Percentiles rank a stretch among this genome's conserved stretches.
These are phyloP conservation scores for Spheniscus humboldti DNA, from an alignment of 2,797 vertebrate genomes.

Conservation along the genomic window DNA sequence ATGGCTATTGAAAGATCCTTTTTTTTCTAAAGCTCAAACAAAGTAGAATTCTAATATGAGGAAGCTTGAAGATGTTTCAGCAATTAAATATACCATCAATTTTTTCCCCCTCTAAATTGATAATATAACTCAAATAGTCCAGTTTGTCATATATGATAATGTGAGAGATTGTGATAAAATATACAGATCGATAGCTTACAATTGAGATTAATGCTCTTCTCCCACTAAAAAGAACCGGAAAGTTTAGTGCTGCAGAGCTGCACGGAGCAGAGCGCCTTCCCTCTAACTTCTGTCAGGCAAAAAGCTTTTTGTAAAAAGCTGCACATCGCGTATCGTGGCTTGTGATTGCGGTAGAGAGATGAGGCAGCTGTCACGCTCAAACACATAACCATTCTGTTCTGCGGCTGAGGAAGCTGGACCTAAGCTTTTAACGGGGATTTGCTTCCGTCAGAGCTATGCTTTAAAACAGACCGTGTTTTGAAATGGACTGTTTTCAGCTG, in stretches of 20 bases:
- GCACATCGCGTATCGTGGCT: fast-evolving
- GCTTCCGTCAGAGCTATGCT: neutral
- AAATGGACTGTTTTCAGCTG: fast-evolving
- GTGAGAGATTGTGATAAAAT: neutral
- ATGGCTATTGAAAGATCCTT: constrained; percentile 40
- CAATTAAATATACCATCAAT: neutral
- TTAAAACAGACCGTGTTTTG: fast-evolving
- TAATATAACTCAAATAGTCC: neutral
- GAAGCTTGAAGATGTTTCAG: neutral
- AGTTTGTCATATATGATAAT: neutral
- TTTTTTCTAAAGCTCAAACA: neutral
- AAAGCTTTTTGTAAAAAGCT: neutral
- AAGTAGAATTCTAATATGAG: neutral
- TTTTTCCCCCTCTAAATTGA: neutral
- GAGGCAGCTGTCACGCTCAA: fast-evolving
- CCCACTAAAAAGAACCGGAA: fast-evolving
- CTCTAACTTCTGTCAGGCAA: neutral
- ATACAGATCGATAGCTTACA: neutral
- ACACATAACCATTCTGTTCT: fast-evolving
- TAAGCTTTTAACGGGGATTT: neutral
- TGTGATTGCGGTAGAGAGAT: fast-evolving
- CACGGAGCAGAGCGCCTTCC: fast-evolving
- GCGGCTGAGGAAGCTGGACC: fast-evolving
- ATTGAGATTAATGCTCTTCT: neutral
- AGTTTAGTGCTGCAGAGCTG: neutral